Conservation (phyloP, 2,797 vertebrate species). For the Acanthiza pusilla region DNA sequence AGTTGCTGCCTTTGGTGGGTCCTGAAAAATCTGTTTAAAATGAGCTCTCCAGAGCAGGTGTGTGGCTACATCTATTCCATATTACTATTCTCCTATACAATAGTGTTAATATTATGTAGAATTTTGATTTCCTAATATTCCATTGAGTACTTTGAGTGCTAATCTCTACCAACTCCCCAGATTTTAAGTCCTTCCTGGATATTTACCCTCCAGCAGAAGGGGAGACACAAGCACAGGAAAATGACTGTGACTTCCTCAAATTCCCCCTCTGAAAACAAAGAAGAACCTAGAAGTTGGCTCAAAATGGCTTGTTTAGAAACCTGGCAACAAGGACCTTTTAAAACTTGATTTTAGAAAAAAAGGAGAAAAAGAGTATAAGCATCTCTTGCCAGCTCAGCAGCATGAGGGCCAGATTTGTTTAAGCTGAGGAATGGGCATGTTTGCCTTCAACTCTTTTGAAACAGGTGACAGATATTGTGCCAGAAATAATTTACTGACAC, state of each 20-base stretch:
- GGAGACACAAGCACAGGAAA: neutral
- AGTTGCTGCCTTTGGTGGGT: neutral
- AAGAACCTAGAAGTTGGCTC: neutral
- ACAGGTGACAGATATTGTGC: constrained; percentile 23
- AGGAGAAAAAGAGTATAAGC: neutral
- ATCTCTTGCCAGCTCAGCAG: constrained; percentile 24
- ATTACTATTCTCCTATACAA: neutral
- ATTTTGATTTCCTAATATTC: neutral
- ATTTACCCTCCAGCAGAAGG: neutral
- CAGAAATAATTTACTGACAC: constrained; percentile 49
- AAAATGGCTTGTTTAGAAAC: neutral
- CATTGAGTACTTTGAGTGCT: neutral
- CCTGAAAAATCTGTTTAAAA: neutral
- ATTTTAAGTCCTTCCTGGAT: neutral
- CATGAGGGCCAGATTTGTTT: constrained; percentile 35
- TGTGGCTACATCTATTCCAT: neutral
- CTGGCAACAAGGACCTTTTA: neutral
- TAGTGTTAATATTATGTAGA: accelerated
- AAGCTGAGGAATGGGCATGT: constrained; percentile 30
- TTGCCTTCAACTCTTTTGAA: constrained; percentile 26
- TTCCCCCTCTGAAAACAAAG: neutral
- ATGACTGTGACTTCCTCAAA: neutral
- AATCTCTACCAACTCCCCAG: neutral
- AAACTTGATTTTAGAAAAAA: neutral
- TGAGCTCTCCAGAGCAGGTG: neutral